Conservation (phyloP, 2,888 invertebrate genomes). For the Balanococcus diminutus region DNA sequence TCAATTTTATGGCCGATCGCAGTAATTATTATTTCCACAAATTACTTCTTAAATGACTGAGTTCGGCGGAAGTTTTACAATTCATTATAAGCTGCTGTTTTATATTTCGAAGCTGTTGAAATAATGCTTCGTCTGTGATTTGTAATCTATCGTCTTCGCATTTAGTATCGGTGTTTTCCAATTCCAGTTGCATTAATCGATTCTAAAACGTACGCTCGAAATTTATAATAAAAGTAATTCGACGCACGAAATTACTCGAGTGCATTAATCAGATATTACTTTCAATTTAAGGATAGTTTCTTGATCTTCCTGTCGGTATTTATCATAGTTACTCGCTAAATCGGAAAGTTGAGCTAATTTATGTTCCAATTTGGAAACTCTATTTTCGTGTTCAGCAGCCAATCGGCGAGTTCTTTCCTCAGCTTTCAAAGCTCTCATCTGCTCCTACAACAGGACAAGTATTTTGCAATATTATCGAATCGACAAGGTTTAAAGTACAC, state of each 20-base stretch:
- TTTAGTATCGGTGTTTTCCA: slow-evolving; percentile 57
- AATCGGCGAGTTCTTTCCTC: slow-evolving; percentile 74
- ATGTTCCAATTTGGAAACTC: slow-evolving; percentile 77
- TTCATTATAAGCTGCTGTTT: slow-evolving; percentile 68
- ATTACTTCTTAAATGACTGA: slow-evolving; percentile 69
- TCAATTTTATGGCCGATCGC: neutral
- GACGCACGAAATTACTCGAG: neutral
- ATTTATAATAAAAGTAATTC: neutral
- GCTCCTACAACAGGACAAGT: slow-evolving; percentile 68
- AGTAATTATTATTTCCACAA: no score
- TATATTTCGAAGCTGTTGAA: slow-evolving; percentile 70
- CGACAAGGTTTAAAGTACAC: no score
- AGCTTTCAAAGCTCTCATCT: slow-evolving; percentile 73
- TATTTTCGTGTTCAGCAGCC: slow-evolving; percentile 74
- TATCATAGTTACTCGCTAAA: slow-evolving; percentile 78
- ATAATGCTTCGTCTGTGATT: slow-evolving; percentile 63
- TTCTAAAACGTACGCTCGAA: slow-evolving; percentile 55
- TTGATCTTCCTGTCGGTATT: slow-evolving; percentile 74
- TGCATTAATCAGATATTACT: slow-evolving; percentile 59
- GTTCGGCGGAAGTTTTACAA: slow-evolving; percentile 68
- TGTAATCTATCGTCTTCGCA: slow-evolving; percentile 58
- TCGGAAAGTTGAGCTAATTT: slow-evolving; percentile 79
- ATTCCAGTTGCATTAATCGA: slow-evolving; percentile 58
- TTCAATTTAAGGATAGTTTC: slow-evolving; percentile 72
- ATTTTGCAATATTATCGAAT: neutral